A percentile compares a stretch with the other conserved stretches of the same genome.
Evolutionary conservation across 2,113 vertebrate species (phyloP).

Genomic region (Oncorhynchus mykiss): DNA sequence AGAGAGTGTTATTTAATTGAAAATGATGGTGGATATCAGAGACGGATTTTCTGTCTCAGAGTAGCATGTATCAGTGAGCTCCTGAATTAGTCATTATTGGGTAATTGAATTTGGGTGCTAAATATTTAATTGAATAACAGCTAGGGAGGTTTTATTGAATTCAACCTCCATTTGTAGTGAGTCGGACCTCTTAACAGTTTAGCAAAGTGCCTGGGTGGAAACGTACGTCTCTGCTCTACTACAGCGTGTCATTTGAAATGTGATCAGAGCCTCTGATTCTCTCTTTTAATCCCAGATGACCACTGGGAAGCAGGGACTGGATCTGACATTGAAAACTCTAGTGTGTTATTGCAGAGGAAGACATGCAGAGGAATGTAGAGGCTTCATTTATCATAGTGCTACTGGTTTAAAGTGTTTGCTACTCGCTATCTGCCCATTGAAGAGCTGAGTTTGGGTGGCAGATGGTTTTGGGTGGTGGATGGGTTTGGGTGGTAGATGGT

Average conservation of each 20-base stretch:
- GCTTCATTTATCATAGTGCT: background rate
- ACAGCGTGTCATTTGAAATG: slow-evolving; percentile 51
- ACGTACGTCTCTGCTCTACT: slow-evolving; percentile 29
- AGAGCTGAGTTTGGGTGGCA: background rate
- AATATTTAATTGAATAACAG: slow-evolving; percentile 69
- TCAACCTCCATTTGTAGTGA: slow-evolving; percentile 49
- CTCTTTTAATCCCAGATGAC: slow-evolving; percentile 63
- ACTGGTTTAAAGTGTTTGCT: background rate
- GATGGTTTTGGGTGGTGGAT: background rate
- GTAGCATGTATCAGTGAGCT: slow-evolving; percentile 46
- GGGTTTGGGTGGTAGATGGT: background rate
- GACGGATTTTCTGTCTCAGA: slow-evolving; percentile 44
- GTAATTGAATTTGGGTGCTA: slow-evolving; percentile 67
- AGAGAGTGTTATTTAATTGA: slow-evolving; percentile 58
- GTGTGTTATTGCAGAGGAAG: slow-evolving; percentile 42
- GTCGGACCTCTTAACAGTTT: slow-evolving; percentile 56
- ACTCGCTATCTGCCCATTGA: background rate
- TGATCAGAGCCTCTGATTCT: slow-evolving; percentile 55
- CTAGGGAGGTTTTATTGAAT: slow-evolving; percentile 62
- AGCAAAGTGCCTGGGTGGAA: slow-evolving; percentile 46
- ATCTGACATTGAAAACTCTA: slow-evolving; percentile 25
- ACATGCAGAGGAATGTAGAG: background rate
- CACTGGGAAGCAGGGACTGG: slow-evolving; percentile 47
- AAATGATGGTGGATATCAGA: slow-evolving; percentile 56
- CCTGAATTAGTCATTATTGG: slow-evolving; percentile 58